phyloP scores from a whole-genome alignment of 2,888 invertebrate species.

The Macaria liturata region DNA sequence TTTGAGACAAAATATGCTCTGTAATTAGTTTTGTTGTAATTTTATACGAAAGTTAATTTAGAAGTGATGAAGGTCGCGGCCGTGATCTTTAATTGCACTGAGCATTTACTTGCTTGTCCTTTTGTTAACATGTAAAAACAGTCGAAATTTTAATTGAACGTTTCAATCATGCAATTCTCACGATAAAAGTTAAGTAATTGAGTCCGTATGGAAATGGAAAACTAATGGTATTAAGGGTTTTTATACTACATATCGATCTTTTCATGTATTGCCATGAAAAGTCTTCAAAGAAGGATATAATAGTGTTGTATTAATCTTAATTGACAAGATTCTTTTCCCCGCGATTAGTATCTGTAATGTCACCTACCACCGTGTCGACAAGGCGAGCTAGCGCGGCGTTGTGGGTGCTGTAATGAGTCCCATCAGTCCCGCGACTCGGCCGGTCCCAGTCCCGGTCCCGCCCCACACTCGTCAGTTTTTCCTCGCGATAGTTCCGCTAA shows the following conservation, averaged over 20 bases:
- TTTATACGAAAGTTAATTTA: slow-evolving; percentile 12
- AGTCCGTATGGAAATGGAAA: not conserved
- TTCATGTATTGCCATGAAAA: no score
- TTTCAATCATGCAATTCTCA: no score
- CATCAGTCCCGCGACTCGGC: slow-evolving; percentile 34
- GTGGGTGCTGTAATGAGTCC: slow-evolving; percentile 39
- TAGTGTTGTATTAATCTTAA: no score
- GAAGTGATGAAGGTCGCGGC: slow-evolving; percentile 4
- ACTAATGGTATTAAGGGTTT: not conserved
- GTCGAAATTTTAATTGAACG: no score
- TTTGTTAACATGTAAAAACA: no score
- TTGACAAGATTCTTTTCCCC: no score
- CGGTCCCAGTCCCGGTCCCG: slow-evolving; percentile 34
- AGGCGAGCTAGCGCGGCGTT: slow-evolving; percentile 6
- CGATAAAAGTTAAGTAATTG: not conserved
- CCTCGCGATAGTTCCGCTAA: slow-evolving; percentile 66
- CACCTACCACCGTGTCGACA: no score
- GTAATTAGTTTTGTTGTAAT: slow-evolving; percentile 29
- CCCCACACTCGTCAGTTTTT: slow-evolving; percentile 66
- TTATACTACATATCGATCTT: no score
- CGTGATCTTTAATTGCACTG: not conserved
- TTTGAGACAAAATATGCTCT: slow-evolving; percentile 27
- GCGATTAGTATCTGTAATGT: no score
- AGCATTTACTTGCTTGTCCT: no score
- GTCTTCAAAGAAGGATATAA: no score